These are phyloP conservation scores for Platysteira castanea DNA, from an alignment of 2,113 vertebrate genomes.

Conservation along the genomic window DNA sequence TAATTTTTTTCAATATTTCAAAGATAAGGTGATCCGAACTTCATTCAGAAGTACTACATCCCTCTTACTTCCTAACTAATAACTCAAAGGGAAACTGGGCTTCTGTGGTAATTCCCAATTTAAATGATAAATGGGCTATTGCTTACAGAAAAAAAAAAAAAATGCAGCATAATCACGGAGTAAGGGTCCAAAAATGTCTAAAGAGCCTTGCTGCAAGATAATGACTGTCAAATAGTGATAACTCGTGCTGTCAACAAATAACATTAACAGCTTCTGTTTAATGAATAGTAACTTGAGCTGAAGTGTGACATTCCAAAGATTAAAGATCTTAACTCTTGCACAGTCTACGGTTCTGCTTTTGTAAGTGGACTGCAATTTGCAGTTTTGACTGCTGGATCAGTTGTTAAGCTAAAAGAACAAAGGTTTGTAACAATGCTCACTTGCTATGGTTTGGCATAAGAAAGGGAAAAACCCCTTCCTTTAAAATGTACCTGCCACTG, in stretches of 20 bases:
- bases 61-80: background rate
- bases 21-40: background rate
- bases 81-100: background rate
- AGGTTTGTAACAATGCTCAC: background rate
- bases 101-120: background rate
- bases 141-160: background rate
- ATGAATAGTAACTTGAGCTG: background rate
- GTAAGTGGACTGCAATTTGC: background rate
- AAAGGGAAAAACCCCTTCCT: background rate
- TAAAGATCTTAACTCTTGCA: background rate
- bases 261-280: background rate
- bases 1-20: background rate
- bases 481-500: background rate
- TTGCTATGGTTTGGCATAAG: background rate
- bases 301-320: background rate
- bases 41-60: background rate
- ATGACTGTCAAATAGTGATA: background rate
- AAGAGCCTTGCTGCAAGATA: constrained; percentile 12
- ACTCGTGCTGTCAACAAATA: constrained; percentile 21
- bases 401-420: background rate
- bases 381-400: background rate
- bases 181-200: background rate
- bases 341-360: background rate
- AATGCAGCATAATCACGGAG: background rate
- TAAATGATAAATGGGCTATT: constrained; percentile 34